Conservation (phyloP, 1,140 invertebrate genomes). For the Oedothorax gibbosus region DNA sequence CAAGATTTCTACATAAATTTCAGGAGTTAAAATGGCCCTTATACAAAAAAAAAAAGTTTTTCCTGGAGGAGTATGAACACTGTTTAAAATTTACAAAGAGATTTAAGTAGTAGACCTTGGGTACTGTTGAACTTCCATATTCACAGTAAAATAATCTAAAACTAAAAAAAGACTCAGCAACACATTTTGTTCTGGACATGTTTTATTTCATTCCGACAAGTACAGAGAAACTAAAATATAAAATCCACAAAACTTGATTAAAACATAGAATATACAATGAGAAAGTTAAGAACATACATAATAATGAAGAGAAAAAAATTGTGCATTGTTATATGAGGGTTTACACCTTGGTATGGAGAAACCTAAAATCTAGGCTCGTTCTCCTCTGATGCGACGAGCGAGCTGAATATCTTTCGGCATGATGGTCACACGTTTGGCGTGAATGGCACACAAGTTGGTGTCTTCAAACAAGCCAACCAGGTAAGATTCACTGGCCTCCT, state of each 20-base stretch:
- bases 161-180: too few species aligned
- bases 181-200: too few species aligned
- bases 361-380: constrained; percentile 63
- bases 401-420: constrained; percentile 97
- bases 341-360: constrained; percentile 8
- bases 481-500: constrained; percentile 92
- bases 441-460: constrained; percentile 93
- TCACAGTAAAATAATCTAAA: too few species aligned
- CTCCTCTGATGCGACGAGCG: constrained; percentile 76
- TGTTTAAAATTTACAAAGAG: too few species aligned
- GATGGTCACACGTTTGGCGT: constrained; percentile 94
- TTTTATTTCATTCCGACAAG: too few species aligned
- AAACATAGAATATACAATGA: neutral
- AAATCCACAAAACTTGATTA: neutral
- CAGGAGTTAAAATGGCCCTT: too few species aligned
- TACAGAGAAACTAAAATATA: neutral
- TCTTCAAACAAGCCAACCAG: constrained; percentile 90
- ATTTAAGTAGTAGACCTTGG: too few species aligned
- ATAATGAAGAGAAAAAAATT: neutral
- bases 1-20: too few species aligned
- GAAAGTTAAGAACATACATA: neutral
- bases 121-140: too few species aligned
- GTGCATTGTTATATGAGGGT: neutral
- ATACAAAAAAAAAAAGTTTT: too few species aligned
- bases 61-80: too few species aligned